These are phyloP conservation scores for Aplidium turbinatum DNA, from an alignment of 23 tunicate genomes.

Conservation along the genomic window DNA sequence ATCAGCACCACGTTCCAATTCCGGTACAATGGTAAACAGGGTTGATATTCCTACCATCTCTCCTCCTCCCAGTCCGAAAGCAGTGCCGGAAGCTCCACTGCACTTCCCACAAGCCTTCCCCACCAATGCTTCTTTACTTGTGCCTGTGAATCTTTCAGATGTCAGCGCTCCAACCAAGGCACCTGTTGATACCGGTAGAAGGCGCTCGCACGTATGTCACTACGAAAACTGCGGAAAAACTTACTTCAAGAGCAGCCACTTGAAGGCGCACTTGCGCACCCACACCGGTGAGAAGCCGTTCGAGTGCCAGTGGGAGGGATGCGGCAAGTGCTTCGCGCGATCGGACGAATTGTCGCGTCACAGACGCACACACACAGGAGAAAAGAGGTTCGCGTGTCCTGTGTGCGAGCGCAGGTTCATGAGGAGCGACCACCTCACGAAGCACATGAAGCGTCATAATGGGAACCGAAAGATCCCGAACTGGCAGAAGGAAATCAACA, in stretches of 20 bases:
- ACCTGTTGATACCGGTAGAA: slow-evolving; percentile 39
- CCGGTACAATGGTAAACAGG: neutral
- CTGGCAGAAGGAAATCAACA: slow-evolving; percentile 91
- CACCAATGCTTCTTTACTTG: slow-evolving; percentile 1
- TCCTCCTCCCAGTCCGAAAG: slow-evolving; percentile 27
- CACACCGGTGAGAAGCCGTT: slow-evolving; percentile 99
- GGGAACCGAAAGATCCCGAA: slow-evolving; percentile 86
- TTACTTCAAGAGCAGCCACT: slow-evolving; percentile 92
- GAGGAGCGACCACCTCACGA: slow-evolving; percentile 97
- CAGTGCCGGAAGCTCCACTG: neutral
- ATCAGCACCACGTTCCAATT: neutral
- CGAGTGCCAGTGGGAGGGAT: slow-evolving; percentile 85
- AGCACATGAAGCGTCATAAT: slow-evolving; percentile 93
- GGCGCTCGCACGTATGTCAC: slow-evolving; percentile 78
- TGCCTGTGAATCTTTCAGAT: neutral
- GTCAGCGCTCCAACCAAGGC: neutral
- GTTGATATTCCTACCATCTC: neutral
- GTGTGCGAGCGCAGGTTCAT: slow-evolving; percentile 89
- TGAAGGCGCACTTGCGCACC: slow-evolving; percentile 96
- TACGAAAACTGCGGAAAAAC: slow-evolving; percentile 90
- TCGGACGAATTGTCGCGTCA: slow-evolving; percentile 97
- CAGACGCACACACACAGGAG: slow-evolving; percentile 94
- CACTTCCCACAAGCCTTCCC: slow-evolving; percentile 3
- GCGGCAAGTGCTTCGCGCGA: slow-evolving; percentile 93
- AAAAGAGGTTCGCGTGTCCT: slow-evolving; percentile 92